Percentiles rank a stretch among this genome's conserved stretches.
phyloP scores from a whole-genome alignment of 2,797 vertebrate species.

The Naso thynnoides region DNA sequence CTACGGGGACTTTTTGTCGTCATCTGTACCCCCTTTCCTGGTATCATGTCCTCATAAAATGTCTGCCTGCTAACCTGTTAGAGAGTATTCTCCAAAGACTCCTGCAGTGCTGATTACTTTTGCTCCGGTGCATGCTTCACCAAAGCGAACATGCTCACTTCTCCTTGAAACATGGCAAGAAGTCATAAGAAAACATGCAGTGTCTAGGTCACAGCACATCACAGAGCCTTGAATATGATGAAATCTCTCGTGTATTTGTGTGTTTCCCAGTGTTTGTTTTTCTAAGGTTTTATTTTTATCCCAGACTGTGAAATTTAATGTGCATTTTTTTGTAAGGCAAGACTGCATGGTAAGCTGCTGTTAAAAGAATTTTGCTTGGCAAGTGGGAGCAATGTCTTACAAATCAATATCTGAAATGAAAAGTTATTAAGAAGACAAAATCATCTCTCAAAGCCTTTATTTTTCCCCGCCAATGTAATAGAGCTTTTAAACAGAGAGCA shows the following conservation, averaged over 20 bases:
- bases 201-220: conserved; percentile 62
- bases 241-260: conserved; percentile 37
- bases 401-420: conserved; percentile 57
- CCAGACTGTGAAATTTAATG: conserved; percentile 26
- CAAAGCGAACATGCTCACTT: conserved; percentile 71
- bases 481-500: conserved; percentile 68
- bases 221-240: conserved; percentile 41
- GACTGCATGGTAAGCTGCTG: conserved; percentile 16
- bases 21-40: conserved; percentile 48
- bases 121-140: conserved; percentile 57
- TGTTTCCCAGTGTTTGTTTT: conserved; percentile 37
- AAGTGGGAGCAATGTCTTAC: conserved; percentile 21
- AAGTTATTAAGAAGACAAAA: conserved; percentile 59
- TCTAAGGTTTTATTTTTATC: conserved; percentile 6
- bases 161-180: conserved; percentile 71
- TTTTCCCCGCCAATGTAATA: conserved; percentile 42
- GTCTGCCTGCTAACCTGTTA: conserved; percentile 59
- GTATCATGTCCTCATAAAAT: conserved; percentile 62
- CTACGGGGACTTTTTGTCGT: conserved; percentile 45
- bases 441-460: conserved; percentile 41
- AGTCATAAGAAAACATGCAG: conserved; percentile 59
- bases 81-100: conserved; percentile 65
- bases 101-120: conserved; percentile 71
- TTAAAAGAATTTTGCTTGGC: conserved; percentile 26
- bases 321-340: background rate